phyloP scores from a whole-genome alignment of 92 coral and sea anemone genomes.

The Parazoanthus atlanticus region DNA sequence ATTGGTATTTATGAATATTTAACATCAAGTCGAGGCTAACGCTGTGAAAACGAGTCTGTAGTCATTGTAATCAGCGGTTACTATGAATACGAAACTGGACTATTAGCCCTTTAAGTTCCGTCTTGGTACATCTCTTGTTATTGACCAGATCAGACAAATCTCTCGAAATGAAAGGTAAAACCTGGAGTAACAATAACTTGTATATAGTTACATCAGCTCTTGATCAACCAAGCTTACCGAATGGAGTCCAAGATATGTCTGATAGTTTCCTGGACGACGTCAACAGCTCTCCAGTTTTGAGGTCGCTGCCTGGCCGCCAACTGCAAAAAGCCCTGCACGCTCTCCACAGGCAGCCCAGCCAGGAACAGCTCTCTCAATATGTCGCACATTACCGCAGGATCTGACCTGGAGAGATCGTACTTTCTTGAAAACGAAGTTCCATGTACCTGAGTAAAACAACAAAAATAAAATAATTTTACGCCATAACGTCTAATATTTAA shows the following conservation, averaged over 20 bases:
- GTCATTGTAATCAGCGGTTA: too few species aligned
- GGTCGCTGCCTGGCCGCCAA: slow-evolving; percentile 79
- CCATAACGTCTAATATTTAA: background rate
- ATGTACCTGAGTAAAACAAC: slow-evolving; percentile 57
- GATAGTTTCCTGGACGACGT: slow-evolving; percentile 70
- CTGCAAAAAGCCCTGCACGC: slow-evolving; percentile 65
- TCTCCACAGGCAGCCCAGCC: slow-evolving; percentile 77
- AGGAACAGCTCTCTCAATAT: slow-evolving; percentile 70
- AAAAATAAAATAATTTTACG: background rate
- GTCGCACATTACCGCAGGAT: slow-evolving; percentile 68
- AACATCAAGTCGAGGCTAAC: too few species aligned
- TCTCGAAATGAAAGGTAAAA: background rate
- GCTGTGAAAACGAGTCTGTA: too few species aligned
- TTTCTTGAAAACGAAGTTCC: slow-evolving; percentile 70
- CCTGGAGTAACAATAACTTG: too few species aligned
- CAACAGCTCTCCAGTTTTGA: slow-evolving; percentile 74
- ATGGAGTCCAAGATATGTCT: slow-evolving; percentile 58
- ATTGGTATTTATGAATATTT: too few species aligned
- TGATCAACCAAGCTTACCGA: slow-evolving; percentile 56
- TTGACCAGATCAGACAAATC: too few species aligned
- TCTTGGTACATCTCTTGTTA: too few species aligned
- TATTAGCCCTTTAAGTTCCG: too few species aligned
- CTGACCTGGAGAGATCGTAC: slow-evolving; percentile 86
- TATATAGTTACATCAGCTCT: too few species aligned
- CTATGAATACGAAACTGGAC: too few species aligned